Evolutionary conservation across 2,797 vertebrate genomes (phyloP).

Genomic region (Mus minutoides): DNA sequence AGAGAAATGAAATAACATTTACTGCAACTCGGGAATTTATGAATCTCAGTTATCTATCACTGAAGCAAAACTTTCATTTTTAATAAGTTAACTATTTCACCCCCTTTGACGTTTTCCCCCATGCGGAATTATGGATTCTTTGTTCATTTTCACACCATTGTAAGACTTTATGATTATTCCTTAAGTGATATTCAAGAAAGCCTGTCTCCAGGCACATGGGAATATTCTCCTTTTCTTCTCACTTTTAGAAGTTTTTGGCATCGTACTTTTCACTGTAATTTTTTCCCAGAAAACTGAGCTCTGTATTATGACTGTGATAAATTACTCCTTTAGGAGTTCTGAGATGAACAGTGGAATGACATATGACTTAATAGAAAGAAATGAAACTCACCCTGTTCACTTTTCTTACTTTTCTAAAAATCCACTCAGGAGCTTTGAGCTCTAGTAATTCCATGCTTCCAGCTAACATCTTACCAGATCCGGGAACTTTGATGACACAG

Average conservation of each 20-base stretch:
- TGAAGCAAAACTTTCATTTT: conserved; percentile 26
- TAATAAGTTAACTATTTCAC: conserved; percentile 36
- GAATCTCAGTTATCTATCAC: background rate
- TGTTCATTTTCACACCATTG: background rate
- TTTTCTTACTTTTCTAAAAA: conserved; percentile 38
- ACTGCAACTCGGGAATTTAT: background rate
- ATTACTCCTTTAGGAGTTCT: background rate
- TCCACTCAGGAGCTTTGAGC: background rate
- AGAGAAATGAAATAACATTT: background rate
- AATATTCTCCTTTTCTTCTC: conserved; percentile 39
- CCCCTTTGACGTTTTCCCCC: background rate
- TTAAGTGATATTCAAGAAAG: conserved; percentile 41
- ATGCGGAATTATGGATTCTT: background rate
- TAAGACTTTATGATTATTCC: conserved; percentile 22
- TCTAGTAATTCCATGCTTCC: background rate
- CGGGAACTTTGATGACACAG: background rate
- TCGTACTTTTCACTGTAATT: background rate
- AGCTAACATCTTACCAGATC: conserved; percentile 3
- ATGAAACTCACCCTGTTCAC: background rate
- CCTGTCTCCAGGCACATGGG: background rate
- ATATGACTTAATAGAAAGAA: conserved; percentile 43
- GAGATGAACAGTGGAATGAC: background rate
- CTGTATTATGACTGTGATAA: conserved; percentile 7
- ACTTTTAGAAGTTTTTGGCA: background rate
- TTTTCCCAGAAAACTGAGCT: conserved; percentile 6